Evolutionary conservation across 2,888 invertebrate genomes (phyloP).

Genomic region (Caenorhabditis sp.): DNA sequence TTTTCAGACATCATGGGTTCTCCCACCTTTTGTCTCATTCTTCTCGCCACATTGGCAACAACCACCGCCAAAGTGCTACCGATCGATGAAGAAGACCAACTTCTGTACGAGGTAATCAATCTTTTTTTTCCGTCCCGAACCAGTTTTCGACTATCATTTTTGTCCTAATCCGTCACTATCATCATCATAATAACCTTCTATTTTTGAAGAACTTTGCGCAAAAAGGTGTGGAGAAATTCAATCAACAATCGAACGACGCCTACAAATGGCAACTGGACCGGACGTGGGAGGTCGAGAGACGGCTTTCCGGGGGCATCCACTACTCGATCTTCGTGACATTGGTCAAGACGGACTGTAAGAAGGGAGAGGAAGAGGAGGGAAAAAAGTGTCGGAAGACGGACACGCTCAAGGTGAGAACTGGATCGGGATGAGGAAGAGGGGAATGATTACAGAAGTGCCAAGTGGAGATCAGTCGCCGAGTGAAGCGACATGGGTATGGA

Average conservation of each 20-base stretch:
- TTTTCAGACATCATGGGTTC: slow-evolving; percentile 28
- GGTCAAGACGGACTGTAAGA: slow-evolving; percentile 67
- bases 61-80: slow-evolving; percentile 39
- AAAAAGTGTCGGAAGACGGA: slow-evolving; percentile 46
- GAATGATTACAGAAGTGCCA: slow-evolving; percentile 48
- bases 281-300: slow-evolving; percentile 62
- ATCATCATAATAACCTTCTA: slow-evolving; percentile 1
- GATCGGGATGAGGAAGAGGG: not conserved
- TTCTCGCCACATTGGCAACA: not conserved
- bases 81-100: slow-evolving; percentile 53
- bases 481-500: slow-evolving; percentile 33
- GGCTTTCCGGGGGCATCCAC: slow-evolving; percentile 62
- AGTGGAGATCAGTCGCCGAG: slow-evolving; percentile 47
- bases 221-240: slow-evolving; percentile 65
- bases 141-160: slow-evolving; percentile 19
- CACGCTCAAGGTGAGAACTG: slow-evolving; percentile 38
- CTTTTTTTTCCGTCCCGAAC: slow-evolving; percentile 18
- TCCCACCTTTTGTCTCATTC: slow-evolving; percentile 2
- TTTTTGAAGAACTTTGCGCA: slow-evolving; percentile 63
- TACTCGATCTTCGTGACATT: slow-evolving; percentile 66
- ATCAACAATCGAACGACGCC: slow-evolving; percentile 68
- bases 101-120: slow-evolving; percentile 50
- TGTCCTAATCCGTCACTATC: not conserved
- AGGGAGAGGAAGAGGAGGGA: slow-evolving; percentile 42
- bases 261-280: slow-evolving; percentile 64